Evolutionary conservation across 2,797 vertebrate species (phyloP).

Genomic region (Lepus townsendii): DNA sequence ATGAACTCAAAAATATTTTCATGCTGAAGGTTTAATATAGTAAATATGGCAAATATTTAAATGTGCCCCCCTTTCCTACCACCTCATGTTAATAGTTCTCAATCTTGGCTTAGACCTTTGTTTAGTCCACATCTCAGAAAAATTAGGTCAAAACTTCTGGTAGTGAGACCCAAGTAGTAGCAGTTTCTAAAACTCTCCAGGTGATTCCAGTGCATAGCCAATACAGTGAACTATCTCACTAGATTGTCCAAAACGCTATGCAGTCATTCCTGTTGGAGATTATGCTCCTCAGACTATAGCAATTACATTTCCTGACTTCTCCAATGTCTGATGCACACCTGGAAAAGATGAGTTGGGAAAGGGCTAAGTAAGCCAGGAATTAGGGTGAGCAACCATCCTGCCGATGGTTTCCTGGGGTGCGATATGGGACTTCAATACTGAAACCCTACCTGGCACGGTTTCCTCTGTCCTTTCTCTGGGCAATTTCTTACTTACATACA

Average conservation of each 20-base stretch:
- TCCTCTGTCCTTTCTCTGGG: background rate
- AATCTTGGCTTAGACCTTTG: background rate
- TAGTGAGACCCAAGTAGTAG: background rate
- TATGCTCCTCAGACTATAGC: background rate
- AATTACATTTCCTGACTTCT: background rate
- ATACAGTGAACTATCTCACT: background rate
- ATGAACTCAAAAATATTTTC: background rate
- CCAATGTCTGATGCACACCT: background rate
- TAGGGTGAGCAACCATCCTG: background rate
- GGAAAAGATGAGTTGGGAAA: background rate
- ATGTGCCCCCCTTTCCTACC: no score
- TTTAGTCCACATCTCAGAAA: background rate
- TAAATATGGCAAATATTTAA: background rate
- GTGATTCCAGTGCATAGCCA: background rate
- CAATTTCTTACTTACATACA: background rate
- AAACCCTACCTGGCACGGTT: background rate
- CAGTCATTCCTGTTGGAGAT: conserved; percentile 34
- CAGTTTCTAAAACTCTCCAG: background rate
- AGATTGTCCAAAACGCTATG: background rate
- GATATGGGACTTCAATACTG: background rate
- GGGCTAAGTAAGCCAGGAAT: background rate
- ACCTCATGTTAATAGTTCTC: background rate
- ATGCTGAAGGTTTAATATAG: background rate
- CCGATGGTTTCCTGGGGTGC: background rate
- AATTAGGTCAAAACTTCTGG: background rate